phyloP scores from a whole-genome alignment of 2,113 vertebrate genomes.

The Mesitornis unicolor region DNA sequence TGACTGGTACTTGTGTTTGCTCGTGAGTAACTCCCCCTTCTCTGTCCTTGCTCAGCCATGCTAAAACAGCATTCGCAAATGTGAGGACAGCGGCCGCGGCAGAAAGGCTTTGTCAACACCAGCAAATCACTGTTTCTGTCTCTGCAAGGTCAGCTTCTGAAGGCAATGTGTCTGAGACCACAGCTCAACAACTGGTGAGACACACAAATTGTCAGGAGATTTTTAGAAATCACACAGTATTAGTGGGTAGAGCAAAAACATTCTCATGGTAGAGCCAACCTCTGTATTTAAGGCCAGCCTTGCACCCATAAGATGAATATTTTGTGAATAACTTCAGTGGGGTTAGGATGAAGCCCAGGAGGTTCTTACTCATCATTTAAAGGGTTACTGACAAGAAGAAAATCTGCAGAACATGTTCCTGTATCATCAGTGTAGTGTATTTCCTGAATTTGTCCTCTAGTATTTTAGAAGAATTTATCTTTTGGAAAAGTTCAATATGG shows the following conservation, averaged over 20 bases:
- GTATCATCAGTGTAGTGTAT: neutral
- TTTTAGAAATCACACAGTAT: neutral
- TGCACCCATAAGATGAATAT: neutral
- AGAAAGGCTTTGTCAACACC: conserved; percentile 34
- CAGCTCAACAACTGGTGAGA: neutral
- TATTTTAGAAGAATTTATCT: neutral
- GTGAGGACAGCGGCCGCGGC: neutral
- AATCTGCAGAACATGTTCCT: neutral
- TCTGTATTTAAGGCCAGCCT: neutral
- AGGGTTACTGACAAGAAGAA: neutral
- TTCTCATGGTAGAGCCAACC: neutral
- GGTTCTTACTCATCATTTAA: neutral
- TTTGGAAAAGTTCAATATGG: neutral
- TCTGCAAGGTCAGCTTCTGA: conserved; percentile 3
- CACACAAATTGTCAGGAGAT: neutral
- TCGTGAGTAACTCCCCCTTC: neutral
- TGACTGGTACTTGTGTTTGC: neutral
- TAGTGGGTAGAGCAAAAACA: neutral
- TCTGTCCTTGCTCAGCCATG: conserved; percentile 11
- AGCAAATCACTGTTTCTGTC: conserved; percentile 7
- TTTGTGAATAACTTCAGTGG: neutral
- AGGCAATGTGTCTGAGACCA: neutral
- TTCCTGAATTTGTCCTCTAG: neutral
- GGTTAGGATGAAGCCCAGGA: neutral
- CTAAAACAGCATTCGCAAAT: neutral